Percentiles rank a stretch among this genome's conserved stretches.
Conservation (phyloP, 2,113 vertebrate species). For the Percopsis transmontana region DNA sequence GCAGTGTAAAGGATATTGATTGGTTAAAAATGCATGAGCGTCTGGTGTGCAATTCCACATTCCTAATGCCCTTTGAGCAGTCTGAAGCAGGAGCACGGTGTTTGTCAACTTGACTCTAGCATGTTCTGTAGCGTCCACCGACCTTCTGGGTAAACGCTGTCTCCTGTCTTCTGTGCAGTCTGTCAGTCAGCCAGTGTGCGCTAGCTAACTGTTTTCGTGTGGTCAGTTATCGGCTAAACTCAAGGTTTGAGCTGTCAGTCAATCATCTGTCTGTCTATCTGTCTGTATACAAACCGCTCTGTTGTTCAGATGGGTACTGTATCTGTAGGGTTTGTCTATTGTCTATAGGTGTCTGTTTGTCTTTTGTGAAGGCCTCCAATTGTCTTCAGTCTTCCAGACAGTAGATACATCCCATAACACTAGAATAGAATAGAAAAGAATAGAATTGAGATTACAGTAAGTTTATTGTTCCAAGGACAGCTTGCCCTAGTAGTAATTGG, state of each 20-base stretch:
- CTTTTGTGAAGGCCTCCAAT: not conserved
- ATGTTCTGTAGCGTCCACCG: no score
- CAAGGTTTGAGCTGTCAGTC: not conserved
- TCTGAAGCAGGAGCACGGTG: conserved; percentile 7
- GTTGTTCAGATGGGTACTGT: not conserved
- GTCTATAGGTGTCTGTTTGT: not conserved
- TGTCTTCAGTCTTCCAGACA: not conserved
- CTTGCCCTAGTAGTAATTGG: not conserved
- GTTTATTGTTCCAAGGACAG: not conserved
- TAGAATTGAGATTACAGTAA: not conserved
- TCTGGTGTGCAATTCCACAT: conserved; percentile 45
- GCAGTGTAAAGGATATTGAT: conserved; percentile 38
- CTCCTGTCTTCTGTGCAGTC: not conserved
- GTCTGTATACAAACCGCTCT: not conserved
- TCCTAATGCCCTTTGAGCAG: conserved; percentile 44
- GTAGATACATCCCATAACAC: not conserved
- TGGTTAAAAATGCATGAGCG: conserved; percentile 67
- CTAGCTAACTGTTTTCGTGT: not conserved
- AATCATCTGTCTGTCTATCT: not conserved
- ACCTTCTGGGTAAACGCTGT: not conserved
- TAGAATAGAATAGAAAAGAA: not conserved
- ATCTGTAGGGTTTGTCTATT: not conserved
- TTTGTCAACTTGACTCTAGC: no score
- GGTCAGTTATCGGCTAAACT: no score
- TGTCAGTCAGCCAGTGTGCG: not conserved